phyloP scores from a whole-genome alignment of 2,797 vertebrate species.

The Pangasius sanitwongsei region DNA sequence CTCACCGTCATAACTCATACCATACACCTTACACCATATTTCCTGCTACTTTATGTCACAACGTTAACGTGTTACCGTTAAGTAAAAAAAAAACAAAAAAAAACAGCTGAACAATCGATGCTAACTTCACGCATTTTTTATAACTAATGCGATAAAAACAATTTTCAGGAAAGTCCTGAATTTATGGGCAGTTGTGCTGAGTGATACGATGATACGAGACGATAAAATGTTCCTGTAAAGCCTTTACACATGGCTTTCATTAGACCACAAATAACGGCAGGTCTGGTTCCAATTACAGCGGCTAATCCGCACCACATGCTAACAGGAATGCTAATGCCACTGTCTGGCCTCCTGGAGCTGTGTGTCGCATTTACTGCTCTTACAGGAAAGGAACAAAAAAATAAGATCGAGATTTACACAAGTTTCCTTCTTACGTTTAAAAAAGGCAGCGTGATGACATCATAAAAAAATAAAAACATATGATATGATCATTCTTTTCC shows the following conservation, averaged over 20 bases:
- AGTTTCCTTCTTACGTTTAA: background rate
- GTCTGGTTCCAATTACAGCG: slow-evolving; percentile 23
- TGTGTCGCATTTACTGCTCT: background rate
- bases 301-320: slow-evolving; percentile 42
- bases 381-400: background rate
- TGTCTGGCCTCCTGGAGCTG: slow-evolving; percentile 27
- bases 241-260: slow-evolving; percentile 32
- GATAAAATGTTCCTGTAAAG: slow-evolving; percentile 1
- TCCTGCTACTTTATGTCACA: background rate
- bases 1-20: too few species aligned
- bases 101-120: background rate
- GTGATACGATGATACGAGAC: background rate
- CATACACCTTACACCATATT: too few species aligned
- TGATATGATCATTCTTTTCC: background rate
- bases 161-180: background rate
- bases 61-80: background rate
- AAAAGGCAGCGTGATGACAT: background rate
- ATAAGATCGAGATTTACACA: background rate
- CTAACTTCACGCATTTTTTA: background rate
- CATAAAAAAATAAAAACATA: background rate
- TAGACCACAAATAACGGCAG: slow-evolving; percentile 14
- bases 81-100: background rate
- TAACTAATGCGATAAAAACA: background rate
- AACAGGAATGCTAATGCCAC: slow-evolving; percentile 35
- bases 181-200: background rate